Percentiles rank a stretch among this genome's conserved stretches.
Evolutionary conservation across 2,888 invertebrate genomes (phyloP).

Genomic region (Balanococcus diminutus): DNA sequence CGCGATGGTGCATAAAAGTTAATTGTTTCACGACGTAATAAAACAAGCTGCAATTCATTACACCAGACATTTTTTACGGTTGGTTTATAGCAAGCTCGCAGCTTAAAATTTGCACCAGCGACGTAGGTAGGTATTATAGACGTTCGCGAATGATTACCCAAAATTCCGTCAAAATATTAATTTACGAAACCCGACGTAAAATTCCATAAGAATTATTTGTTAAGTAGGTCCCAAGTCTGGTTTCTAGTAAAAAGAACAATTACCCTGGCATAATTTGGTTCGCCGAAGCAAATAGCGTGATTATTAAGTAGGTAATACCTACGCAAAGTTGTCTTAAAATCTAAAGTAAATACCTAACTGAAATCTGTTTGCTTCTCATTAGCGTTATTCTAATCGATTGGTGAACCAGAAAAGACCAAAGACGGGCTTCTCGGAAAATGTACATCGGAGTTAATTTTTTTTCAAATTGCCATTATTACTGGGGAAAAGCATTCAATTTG

Average conservation of each 20-base stretch:
- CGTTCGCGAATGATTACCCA: neutral
- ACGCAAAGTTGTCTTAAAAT: constrained; percentile 15
- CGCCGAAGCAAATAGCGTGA: neutral
- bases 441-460: neutral
- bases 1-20: neutral
- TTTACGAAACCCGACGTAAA: neutral
- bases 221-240: neutral
- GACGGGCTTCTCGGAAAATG: neutral
- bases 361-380: constrained; percentile 36
- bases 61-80: neutral
- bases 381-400: constrained; percentile 22
- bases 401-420: neutral
- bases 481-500: neutral
- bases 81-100: neutral
- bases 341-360: constrained; percentile 3
- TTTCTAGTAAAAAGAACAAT: neutral
- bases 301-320: neutral
- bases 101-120: neutral
- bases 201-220: neutral
- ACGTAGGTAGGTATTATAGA: neutral
- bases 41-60: constrained; percentile 20
- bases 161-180: neutral
- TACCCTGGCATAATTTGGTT: neutral
- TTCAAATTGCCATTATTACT: neutral
- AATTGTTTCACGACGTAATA: constrained; percentile 17